These are phyloP conservation scores for Ooceraea biroi DNA, from an alignment of 1,140 invertebrate species.

Conservation along the genomic window DNA sequence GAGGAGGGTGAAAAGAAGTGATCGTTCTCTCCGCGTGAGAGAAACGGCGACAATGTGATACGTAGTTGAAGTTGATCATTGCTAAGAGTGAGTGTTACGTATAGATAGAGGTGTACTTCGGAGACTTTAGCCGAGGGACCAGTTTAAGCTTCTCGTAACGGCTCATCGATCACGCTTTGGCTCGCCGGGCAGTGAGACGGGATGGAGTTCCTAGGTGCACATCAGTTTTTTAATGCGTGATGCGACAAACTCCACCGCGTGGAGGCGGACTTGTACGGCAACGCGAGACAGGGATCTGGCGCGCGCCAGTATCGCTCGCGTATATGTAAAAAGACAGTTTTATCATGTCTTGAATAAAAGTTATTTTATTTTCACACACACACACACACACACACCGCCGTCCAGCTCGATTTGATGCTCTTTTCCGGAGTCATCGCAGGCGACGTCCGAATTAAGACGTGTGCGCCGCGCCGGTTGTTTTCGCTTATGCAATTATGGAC, in stretches of 20 bases:
- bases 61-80: constrained; percentile 49
- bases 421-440: not conserved
- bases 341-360: constrained; percentile 47
- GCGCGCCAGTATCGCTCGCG: not conserved
- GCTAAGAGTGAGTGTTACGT: constrained; percentile 29
- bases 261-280: constrained; percentile 28
- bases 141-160: constrained; percentile 28
- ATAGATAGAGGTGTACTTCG: constrained; percentile 23
- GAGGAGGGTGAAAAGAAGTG: not conserved
- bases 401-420: not conserved
- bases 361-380: constrained; percentile 54
- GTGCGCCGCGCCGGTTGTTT: not conserved
- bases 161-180: constrained; percentile 10
- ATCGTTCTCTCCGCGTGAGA: not conserved
- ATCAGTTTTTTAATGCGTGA: not conserved
- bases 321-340: constrained; percentile 39
- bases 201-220: constrained; percentile 36
- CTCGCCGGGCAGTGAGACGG: not conserved
- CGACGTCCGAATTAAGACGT: not conserved
- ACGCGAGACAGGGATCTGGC: not conserved
- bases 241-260: constrained; percentile 7
- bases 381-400: too few species aligned
- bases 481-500: not conserved
- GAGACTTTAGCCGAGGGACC: constrained; percentile 30
- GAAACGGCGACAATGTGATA: constrained; percentile 50